Conservation (phyloP, 2,888 invertebrate genomes). For the Ferrisia virgata region DNA sequence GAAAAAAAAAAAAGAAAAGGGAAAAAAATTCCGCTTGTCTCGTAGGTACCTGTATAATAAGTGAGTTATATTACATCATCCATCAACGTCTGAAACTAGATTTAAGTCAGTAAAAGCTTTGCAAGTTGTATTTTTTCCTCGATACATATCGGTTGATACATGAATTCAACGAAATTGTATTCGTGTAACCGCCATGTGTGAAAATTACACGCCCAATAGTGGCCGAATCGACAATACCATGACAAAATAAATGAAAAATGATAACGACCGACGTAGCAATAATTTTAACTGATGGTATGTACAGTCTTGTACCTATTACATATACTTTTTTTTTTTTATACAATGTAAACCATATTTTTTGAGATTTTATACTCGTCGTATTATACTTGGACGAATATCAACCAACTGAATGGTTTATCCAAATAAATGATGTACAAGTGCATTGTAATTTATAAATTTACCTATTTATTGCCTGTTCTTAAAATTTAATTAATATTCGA, state of each 20-base stretch:
- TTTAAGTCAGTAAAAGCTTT: conserved; percentile 14
- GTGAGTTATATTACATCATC: conserved; percentile 22
- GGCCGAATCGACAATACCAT: neutral
- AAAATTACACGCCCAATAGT: neutral
- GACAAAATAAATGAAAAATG: conserved; percentile 14
- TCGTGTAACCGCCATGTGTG: neutral
- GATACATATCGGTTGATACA: neutral
- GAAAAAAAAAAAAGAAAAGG: neutral
- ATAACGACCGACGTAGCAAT: neutral
- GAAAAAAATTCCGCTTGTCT: neutral
- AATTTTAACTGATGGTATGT: neutral
- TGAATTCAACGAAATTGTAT: neutral
- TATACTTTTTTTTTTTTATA: too few species aligned
- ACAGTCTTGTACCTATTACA: neutral
- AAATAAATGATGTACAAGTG: too few species aligned
- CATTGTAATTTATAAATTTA: too few species aligned
- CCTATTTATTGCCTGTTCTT: too few species aligned
- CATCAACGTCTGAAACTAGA: conserved; percentile 27
- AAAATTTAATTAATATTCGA: too few species aligned
- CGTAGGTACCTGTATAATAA: conserved; percentile 11
- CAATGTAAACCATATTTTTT: too few species aligned
- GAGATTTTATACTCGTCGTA: too few species aligned
- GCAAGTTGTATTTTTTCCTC: conserved; percentile 11
- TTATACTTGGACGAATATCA: too few species aligned
- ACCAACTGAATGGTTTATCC: too few species aligned